A percentile compares a stretch with the other conserved stretches of the same genome.
These are phyloP conservation scores for Aphelenchoides fujianensis DNA, from an alignment of 1,140 invertebrate genomes.

Conservation along the genomic window DNA sequence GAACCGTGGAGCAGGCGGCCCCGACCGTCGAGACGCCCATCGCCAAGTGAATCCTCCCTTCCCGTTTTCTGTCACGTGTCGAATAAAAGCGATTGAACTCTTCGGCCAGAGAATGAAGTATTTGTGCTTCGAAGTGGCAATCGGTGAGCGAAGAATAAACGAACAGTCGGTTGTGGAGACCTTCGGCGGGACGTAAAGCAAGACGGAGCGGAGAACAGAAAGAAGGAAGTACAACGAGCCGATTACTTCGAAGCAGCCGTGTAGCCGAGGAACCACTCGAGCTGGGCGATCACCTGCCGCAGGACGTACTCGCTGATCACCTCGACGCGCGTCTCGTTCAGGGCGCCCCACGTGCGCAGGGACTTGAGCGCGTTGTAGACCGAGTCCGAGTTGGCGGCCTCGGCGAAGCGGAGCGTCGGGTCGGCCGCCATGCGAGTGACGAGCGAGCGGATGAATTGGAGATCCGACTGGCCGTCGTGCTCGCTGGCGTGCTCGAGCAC, in stretches of 20 bases:
- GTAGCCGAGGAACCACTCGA: not conserved
- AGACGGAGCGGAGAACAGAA: no score
- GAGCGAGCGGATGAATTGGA: constrained; percentile 23
- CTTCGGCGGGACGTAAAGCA: no score
- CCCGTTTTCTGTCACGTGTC: no score
- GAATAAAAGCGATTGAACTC: no score
- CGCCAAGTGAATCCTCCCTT: no score
- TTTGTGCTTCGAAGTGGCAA: no score
- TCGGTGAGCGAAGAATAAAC: no score
- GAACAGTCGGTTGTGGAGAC: no score
- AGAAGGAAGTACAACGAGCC: no score
- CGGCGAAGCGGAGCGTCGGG: constrained; percentile 23
- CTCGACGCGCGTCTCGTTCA: constrained; percentile 6
- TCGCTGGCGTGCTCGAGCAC: not conserved
- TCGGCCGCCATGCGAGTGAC: constrained; percentile 20
- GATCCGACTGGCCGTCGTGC: constrained; percentile 16
- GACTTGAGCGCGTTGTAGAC: constrained; percentile 33
- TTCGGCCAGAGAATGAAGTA: no score
- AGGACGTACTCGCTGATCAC: constrained; percentile 17
- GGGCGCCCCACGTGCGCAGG: constrained; percentile 4
- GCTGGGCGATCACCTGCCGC: not conserved
- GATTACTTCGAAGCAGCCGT: not conserved
- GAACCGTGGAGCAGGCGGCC: no score
- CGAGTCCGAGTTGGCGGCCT: constrained; percentile 39
- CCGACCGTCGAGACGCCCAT: no score